These are phyloP conservation scores for Rhopilema esculentum DNA, from an alignment of 30 jellyfish, hydroid and myxozoan genomes.

Conservation along the genomic window DNA sequence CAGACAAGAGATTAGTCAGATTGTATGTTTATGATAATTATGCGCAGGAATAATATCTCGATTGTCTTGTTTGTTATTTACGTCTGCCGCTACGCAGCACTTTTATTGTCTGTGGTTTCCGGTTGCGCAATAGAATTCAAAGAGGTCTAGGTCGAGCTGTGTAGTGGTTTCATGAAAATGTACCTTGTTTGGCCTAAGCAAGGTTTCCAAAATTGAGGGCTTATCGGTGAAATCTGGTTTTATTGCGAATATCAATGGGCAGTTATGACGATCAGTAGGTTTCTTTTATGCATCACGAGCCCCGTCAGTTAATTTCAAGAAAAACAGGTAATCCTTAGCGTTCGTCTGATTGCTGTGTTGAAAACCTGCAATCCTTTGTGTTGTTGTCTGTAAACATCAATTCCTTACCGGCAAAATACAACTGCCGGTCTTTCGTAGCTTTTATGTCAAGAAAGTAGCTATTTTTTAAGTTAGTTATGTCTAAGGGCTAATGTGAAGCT, in stretches of 20 bases:
- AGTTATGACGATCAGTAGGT: background rate
- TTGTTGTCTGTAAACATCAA: background rate
- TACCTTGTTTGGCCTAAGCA: background rate
- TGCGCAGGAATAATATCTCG: slow-evolving; percentile 75
- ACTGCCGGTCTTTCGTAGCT: background rate
- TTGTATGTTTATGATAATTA: slow-evolving; percentile 75
- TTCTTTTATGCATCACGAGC: background rate
- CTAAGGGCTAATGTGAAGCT: too few relatives aligned
- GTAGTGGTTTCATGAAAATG: background rate
- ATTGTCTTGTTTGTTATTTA: slow-evolving; percentile 81
- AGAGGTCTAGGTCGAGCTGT: slow-evolving; percentile 52
- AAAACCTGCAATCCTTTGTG: background rate
- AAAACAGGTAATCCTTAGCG: background rate
- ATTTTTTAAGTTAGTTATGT: background rate
- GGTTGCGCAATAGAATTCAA: slow-evolving; percentile 67
- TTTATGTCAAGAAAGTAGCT: background rate
- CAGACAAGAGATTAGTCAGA: slow-evolving; percentile 71
- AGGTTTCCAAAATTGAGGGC: background rate
- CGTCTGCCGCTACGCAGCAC: slow-evolving; percentile 87
- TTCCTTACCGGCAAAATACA: background rate
- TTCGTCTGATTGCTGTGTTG: background rate
- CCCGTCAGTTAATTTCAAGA: background rate
- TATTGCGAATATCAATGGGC: background rate
- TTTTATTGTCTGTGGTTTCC: slow-evolving; percentile 70
- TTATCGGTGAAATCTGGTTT: background rate